Evolutionary conservation across 2,797 vertebrate genomes (phyloP), one percentile per base, ranked within the genome.

Genomic region (Tragelaphus oryx): DNA sequence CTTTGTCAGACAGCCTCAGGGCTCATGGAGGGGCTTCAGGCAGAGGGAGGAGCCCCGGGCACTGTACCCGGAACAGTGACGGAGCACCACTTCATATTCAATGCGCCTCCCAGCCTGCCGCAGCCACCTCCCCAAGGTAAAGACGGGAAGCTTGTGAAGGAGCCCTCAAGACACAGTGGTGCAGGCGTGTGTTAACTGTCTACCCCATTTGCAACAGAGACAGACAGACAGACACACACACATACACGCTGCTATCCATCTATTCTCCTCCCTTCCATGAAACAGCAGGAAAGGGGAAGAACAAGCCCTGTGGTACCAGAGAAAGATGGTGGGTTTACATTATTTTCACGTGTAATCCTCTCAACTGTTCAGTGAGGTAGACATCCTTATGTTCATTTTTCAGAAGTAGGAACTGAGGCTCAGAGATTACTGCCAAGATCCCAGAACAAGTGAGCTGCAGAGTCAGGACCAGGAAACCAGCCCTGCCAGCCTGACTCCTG

Each of bases 291-390:
- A 52, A n/a, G 18, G 57, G 48, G 37, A 76, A 50, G 81, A 76
- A n/a, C 0, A n/a, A 65, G 28, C 16, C 71, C 80, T 8, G 0
- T 7, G 33, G 10, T n/a, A 4, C 8, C 2, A 11, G 33, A 79
- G 54, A 89, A 33, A 87, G 44, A 48, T 0, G 4, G 2, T 30
- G 16, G 5, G 4, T 14, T 16, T 68, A 50, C 16, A 4, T 6
- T 33, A 28, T 41, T 41, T 13, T 26, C 55, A 60, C 2, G 1
- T 16, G 8, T 3, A 20, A 22, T 68, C 62, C 55, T 46, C 52
- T 46, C 52, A 4, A 12, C 12, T 4, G 4, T 14, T 44, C n/a
- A 16, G 0, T 0, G n/a, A 68, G 14, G 22, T 22, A 30, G 8
- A 16, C 9, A 5, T 3, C 16, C 6, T 14, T 14, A 26, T 50